Evolutionary conservation across 1,140 invertebrate species (phyloP).

Genomic region (Galleria mellonella): DNA sequence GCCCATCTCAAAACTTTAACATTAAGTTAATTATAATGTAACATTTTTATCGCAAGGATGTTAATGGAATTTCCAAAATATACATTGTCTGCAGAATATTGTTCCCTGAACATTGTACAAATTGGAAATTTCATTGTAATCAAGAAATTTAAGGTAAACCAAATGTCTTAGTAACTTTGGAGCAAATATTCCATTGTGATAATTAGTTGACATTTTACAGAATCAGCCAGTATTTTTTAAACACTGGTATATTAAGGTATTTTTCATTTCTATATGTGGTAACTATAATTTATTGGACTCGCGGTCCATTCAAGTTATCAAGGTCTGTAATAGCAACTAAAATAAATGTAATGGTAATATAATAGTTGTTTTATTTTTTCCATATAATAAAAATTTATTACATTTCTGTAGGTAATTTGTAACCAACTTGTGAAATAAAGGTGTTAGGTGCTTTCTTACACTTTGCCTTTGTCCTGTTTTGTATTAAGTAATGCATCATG

Average conservation of each 20-base stretch:
- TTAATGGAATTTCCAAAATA: constrained; percentile 26
- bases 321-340: constrained; percentile 39
- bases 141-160: constrained; percentile 51
- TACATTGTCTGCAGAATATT: constrained; percentile 15
- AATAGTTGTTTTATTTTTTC: constrained; percentile 17
- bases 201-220: constrained; percentile 48
- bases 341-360: constrained; percentile 50
- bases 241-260: constrained; percentile 42
- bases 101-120: constrained; percentile 15
- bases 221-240: constrained; percentile 42
- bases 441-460: too few relatives aligned
- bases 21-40: constrained; percentile 68
- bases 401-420: too few relatives aligned
- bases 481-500: too few relatives aligned
- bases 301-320: constrained; percentile 42
- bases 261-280: constrained; percentile 37
- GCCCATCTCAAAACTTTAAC: constrained; percentile 58
- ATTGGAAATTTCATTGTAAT: constrained; percentile 30
- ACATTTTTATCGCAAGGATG: constrained; percentile 32
- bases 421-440: too few relatives aligned
- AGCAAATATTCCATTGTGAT: constrained; percentile 61
- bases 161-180: constrained; percentile 55
- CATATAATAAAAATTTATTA: too few relatives aligned
- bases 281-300: constrained; percentile 54
- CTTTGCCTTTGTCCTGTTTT: too few relatives aligned